These are phyloP conservation scores for Trochalopteron elliotii DNA, from an alignment of 2,113 vertebrate genomes.

Conservation along the genomic window DNA sequence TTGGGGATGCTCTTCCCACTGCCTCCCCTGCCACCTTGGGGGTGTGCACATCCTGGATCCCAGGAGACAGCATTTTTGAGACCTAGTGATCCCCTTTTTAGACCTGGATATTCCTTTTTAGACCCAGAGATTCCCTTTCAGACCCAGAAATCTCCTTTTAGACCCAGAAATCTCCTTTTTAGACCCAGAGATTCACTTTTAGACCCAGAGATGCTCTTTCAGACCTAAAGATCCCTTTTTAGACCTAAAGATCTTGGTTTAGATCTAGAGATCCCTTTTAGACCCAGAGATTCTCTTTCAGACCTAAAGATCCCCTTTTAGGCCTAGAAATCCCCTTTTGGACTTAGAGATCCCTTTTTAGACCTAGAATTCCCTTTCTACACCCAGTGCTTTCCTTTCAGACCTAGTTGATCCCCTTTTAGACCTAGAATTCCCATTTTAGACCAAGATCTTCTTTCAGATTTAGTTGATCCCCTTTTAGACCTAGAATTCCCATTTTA, in stretches of 20 bases:
- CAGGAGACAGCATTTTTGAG: background rate
- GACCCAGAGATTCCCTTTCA: too few relatives aligned
- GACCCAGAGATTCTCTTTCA: background rate
- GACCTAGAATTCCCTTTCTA: background rate
- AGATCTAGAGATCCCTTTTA: rapidly evolving
- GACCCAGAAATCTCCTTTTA: too few relatives aligned
- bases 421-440: background rate
- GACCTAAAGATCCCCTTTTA: rapidly evolving
- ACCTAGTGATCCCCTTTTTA: background rate
- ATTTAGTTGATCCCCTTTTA: background rate
- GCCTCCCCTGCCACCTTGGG: background rate
- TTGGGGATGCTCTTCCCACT: background rate
- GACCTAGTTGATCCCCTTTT: rapidly evolving
- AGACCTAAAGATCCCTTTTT: too few relatives aligned
- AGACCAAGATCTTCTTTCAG: background rate
- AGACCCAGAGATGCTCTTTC: background rate
- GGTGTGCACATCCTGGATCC: rapidly evolving
- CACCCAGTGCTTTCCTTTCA: background rate
- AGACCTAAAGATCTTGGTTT: rapidly evolving
- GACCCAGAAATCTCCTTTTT: background rate
- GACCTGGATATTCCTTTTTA: background rate
- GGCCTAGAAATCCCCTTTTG: rapidly evolving
- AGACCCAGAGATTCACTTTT: too few relatives aligned
- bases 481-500: background rate
- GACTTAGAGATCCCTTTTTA: background rate